Conservation (phyloP, 92 coral and sea anemone species). For the Bergia sp. region DNA sequence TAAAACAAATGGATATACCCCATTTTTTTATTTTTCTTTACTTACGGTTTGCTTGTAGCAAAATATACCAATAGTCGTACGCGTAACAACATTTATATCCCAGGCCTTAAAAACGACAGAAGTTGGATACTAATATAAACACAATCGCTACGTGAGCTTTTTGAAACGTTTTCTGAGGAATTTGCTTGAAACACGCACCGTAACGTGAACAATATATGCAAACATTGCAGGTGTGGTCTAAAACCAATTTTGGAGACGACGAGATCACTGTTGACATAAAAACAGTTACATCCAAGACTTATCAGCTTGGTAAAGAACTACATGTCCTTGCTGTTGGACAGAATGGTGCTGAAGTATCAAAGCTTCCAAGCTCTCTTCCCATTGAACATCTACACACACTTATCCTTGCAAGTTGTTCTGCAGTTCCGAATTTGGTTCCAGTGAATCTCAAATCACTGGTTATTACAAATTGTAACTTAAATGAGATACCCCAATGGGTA, state of each 20-base stretch:
- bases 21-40: too few species aligned
- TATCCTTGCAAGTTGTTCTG: not conserved
- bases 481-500: not conserved
- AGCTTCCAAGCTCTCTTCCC: not conserved
- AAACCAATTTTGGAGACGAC: not conserved
- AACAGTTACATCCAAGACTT: not conserved
- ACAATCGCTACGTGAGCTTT: too few species aligned
- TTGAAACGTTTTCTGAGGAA: too few species aligned
- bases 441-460: not conserved
- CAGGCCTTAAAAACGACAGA: too few species aligned
- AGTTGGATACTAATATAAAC: too few species aligned
- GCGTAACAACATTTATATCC: too few species aligned
- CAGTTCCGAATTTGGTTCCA: not conserved
- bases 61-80: too few species aligned
- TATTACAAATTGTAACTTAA: constrained; percentile 6
- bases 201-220: too few species aligned
- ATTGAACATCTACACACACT: not conserved
- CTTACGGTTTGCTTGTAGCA: too few species aligned
- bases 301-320: not conserved
- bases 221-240: not conserved
- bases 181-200: too few species aligned
- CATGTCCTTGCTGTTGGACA: constrained; percentile 1
- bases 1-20: too few species aligned
- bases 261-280: not conserved
- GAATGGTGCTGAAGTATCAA: not conserved